These are phyloP conservation scores for Todiramphus chloris DNA, from an alignment of 2,113 vertebrate genomes.

Conservation along the genomic window DNA sequence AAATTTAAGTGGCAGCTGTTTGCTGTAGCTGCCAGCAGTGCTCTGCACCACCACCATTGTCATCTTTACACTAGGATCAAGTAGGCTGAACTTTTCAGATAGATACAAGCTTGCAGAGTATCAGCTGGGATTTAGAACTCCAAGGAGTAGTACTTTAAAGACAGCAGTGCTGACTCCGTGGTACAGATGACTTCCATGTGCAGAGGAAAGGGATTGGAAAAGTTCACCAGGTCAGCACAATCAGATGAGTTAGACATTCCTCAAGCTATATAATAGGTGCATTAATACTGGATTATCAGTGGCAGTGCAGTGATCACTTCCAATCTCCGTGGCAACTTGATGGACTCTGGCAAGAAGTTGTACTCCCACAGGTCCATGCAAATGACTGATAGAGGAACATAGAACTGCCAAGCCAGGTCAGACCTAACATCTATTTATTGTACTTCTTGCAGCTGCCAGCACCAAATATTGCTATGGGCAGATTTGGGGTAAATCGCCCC, in stretches of 20 bases:
- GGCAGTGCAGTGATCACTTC: background rate
- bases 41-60: background rate
- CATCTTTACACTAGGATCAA: slow-evolving; percentile 11
- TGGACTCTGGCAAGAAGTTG: background rate
- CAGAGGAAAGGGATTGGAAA: background rate
- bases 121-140: slow-evolving; percentile 32
- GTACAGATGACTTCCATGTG: background rate
- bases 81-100: background rate
- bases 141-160: background rate
- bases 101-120: background rate
- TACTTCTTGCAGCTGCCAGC: background rate
- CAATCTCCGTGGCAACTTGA: background rate
- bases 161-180: background rate
- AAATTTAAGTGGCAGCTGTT: background rate
- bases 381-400: background rate
- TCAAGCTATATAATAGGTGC: background rate
- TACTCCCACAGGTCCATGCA: background rate
- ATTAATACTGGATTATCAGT: background rate
- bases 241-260: background rate
- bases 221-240: background rate
- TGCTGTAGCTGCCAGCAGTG: background rate
- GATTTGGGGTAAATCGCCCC: background rate
- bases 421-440: background rate
- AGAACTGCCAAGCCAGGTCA: background rate
- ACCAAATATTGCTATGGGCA: background rate